Conservation (phyloP, 2,113 vertebrate genomes). For the Perccottus glenii region DNA sequence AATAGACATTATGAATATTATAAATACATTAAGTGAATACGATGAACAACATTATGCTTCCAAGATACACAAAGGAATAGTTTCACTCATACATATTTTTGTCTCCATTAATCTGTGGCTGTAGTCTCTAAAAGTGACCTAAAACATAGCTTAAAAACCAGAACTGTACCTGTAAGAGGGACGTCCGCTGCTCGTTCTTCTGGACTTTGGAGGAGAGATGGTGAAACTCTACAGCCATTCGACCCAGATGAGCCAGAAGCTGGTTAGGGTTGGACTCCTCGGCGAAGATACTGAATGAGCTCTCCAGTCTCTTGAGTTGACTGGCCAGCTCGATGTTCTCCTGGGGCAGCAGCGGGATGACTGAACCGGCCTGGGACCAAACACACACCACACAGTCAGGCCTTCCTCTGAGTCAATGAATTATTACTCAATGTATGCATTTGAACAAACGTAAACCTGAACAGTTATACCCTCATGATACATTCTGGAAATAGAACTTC, state of each 20-base stretch:
- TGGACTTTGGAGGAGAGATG: constrained; percentile 95
- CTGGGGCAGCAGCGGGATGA: constrained; percentile 65
- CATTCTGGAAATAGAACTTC: too few species aligned
- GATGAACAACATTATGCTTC: too few species aligned
- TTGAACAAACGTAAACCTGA: too few species aligned
- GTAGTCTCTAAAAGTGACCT: too few species aligned
- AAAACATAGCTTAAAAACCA: too few species aligned
- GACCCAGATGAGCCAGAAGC: constrained; percentile 90
- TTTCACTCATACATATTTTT: too few species aligned
- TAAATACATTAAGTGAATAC: too few species aligned
- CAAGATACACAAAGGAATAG: too few species aligned
- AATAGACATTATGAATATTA: too few species aligned
- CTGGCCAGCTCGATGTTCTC: constrained; percentile 89
- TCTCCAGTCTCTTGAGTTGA: constrained; percentile 92
- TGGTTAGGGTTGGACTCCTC: constrained; percentile 94
- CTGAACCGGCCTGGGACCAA: constrained; percentile 56
- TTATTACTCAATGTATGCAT: background rate
- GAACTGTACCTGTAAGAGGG: constrained; percentile 87
- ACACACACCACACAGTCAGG: background rate
- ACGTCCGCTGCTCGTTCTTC: constrained; percentile 94
- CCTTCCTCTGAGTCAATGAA: background rate
- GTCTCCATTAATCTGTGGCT: too few species aligned
- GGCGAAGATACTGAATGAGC: constrained; percentile 89
- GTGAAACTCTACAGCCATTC: constrained; percentile 97
- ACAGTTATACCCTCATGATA: too few species aligned